A percentile compares a stretch with the other conserved stretches of the same genome.
Conservation (phyloP, 2,113 vertebrate genomes). For the Eurystomus gularis region DNA sequence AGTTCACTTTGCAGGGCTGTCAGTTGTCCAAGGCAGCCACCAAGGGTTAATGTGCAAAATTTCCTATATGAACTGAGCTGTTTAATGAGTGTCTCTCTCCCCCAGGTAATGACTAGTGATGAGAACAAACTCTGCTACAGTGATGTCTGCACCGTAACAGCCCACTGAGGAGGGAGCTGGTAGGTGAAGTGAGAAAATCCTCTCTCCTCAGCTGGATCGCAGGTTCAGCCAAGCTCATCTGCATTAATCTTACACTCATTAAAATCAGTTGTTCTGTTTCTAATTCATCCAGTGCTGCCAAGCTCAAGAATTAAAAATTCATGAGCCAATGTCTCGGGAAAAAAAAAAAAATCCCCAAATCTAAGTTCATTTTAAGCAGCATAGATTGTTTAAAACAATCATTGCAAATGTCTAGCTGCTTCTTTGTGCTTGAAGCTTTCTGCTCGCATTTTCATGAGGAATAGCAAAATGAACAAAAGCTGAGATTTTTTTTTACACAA, state of each 20-base stretch:
- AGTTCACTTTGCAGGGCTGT: not conserved
- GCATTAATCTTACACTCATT: constrained; percentile 50
- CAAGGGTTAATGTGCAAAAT: not conserved
- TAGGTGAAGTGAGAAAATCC: not conserved
- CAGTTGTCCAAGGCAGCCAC: not conserved
- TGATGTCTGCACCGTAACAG: not conserved
- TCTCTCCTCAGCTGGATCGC: not conserved
- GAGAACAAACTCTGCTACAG: not conserved
- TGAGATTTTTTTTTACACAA: not conserved
- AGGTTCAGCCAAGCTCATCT: constrained; percentile 20
- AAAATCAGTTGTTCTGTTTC: constrained; percentile 31
- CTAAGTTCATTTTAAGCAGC: not conserved
- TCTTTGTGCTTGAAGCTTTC: not conserved
- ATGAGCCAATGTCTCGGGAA: not conserved
- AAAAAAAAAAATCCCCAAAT: not conserved
- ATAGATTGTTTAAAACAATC: not conserved
- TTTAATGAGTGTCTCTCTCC: not conserved
- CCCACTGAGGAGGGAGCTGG: not conserved
- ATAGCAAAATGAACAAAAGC: not conserved
- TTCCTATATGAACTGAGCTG: not conserved
- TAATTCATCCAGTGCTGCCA: not conserved
- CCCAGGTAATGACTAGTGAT: not conserved
- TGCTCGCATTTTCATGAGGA: not conserved
- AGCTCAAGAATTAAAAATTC: constrained; percentile 33
- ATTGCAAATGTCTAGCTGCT: not conserved